phyloP scores from a whole-genome alignment of 1,140 invertebrate species.

The Coelopa frigida region DNA sequence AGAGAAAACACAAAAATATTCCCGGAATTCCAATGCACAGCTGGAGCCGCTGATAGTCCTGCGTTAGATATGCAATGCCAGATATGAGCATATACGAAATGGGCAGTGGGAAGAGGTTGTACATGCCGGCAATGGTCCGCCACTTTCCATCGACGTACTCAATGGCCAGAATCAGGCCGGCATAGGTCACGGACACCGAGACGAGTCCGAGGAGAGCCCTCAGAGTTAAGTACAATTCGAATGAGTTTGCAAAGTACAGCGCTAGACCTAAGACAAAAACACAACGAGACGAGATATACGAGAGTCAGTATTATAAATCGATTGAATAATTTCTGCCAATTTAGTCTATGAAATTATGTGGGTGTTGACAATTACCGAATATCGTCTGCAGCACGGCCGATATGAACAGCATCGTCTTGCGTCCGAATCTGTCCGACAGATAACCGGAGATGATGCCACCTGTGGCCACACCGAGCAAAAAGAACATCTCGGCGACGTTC shows the following conservation, averaged over 20 bases:
- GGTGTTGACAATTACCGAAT: constrained; percentile 45
- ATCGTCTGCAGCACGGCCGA: constrained; percentile 61
- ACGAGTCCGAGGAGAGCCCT: constrained; percentile 59
- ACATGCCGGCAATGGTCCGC: constrained; percentile 64
- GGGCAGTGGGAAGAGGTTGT: constrained; percentile 64
- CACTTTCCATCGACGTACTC: constrained; percentile 67
- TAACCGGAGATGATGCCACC: constrained; percentile 63
- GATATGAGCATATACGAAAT: constrained; percentile 66
- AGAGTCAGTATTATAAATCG: neutral
- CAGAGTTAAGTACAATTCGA: constrained; percentile 56
- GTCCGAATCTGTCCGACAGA: constrained; percentile 67
- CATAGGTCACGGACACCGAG: constrained; percentile 64
- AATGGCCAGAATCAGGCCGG: constrained; percentile 63
- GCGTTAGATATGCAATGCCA: constrained; percentile 60
- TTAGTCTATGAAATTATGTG: neutral
- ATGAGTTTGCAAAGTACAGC: constrained; percentile 57
- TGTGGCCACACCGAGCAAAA: constrained; percentile 59
- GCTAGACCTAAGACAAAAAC: constrained; percentile 45
- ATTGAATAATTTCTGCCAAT: neutral
- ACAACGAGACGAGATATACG: neutral
- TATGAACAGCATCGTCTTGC: constrained; percentile 65
- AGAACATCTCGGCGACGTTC: constrained; percentile 61
- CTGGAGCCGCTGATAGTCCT: constrained; percentile 66
- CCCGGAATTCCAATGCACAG: constrained; percentile 63
- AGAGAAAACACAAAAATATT: constrained; percentile 56